Percentiles rank a stretch among this genome's conserved stretches.
Conservation (phyloP, 2,113 vertebrate species). For the Acrocephalus arundinaceus region DNA sequence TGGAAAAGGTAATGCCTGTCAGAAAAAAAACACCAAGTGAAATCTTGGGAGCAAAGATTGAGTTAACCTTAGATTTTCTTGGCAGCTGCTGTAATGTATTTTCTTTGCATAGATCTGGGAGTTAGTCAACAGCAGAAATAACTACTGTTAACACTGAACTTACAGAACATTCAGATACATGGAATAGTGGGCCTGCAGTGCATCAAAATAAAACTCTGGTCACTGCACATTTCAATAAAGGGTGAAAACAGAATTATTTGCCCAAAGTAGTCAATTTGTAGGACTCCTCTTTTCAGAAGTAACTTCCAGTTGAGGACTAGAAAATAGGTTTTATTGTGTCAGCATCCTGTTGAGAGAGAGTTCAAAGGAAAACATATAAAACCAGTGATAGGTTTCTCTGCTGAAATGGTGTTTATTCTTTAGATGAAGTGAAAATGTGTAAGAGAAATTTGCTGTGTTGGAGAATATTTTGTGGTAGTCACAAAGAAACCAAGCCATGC, state of each 20-base stretch:
- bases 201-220: not conserved
- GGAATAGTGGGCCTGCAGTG: not conserved
- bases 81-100: not conserved
- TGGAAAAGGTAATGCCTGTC: not conserved
- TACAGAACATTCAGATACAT: not conserved
- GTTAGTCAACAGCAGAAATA: not conserved
- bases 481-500: not conserved
- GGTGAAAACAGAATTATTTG: not conserved
- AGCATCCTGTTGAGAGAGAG: not conserved
- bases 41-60: not conserved
- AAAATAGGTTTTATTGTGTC: not conserved
- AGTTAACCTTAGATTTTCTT: not conserved
- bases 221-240: not conserved
- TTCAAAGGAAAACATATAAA: not conserved
- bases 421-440: not conserved
- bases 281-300: not conserved
- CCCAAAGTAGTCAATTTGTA: not conserved
- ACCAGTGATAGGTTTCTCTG: not conserved
- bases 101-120: not conserved
- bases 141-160: not conserved
- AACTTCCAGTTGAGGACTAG: not conserved
- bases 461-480: not conserved
- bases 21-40: not conserved
- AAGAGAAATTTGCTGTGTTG: not conserved
- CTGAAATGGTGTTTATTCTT: not conserved